These are phyloP conservation scores for Scaptomyza reducta DNA, from an alignment of 2,888 invertebrate genomes.

Conservation along the genomic window DNA sequence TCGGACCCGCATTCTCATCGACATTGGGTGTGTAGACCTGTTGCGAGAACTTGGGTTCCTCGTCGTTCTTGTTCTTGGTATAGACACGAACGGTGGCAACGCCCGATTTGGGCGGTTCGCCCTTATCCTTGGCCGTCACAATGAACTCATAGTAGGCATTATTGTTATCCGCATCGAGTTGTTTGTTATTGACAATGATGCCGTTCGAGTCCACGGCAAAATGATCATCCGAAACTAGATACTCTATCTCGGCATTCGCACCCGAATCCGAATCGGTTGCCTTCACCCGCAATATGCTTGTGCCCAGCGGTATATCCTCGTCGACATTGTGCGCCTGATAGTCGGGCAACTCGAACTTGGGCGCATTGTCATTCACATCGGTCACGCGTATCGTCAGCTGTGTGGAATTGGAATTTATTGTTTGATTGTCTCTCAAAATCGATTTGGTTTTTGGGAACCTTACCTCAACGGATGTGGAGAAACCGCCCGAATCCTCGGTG, in stretches of 20 bases:
- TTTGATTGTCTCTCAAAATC: constrained; percentile 5
- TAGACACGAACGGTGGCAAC: constrained; percentile 97
- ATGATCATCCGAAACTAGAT: constrained; percentile 95
- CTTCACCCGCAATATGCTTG: constrained; percentile 96
- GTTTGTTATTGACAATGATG: constrained; percentile 95
- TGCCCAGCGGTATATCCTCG: constrained; percentile 96
- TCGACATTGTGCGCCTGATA: constrained; percentile 98
- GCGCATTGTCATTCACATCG: constrained; percentile 98
- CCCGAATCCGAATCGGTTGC: constrained; percentile 98
- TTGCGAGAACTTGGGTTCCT: constrained; percentile 98
- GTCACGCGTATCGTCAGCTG: constrained; percentile 96
- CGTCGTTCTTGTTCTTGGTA: constrained; percentile 99
- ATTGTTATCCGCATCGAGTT: constrained; percentile 97
- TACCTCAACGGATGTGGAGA: constrained; percentile 97
- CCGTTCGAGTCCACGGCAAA: constrained; percentile 97
- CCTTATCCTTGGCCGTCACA: constrained; percentile 97
- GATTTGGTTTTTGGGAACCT: constrained; percentile 13
- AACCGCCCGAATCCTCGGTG: constrained; percentile 98
- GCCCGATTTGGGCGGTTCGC: constrained; percentile 95
- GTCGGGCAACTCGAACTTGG: constrained; percentile 97
- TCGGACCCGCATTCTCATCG: constrained; percentile 97
- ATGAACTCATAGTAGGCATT: constrained; percentile 98
- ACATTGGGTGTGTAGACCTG: constrained; percentile 98
- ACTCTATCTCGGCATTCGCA: constrained; percentile 97
- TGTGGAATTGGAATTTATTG: constrained; percentile 46